A percentile compares a stretch with the other conserved stretches of the same genome.
These are phyloP conservation scores for Opisthocomus hoazin DNA, from an alignment of 2,113 vertebrate genomes.

Conservation along the genomic window DNA sequence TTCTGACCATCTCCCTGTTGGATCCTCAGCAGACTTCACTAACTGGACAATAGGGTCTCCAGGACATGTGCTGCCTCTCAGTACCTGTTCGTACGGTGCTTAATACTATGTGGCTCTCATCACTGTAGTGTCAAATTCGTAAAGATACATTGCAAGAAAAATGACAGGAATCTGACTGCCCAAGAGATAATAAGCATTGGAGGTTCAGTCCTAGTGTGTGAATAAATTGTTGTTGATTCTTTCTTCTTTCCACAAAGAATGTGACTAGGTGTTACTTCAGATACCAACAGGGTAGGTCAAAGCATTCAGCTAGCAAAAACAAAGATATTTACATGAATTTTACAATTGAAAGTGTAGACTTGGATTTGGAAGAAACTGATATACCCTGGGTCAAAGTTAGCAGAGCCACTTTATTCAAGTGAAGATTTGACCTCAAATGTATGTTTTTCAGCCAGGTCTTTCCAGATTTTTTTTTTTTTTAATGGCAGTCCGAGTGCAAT, in stretches of 20 bases:
- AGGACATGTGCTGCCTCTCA: neutral
- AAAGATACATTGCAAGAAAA: neutral
- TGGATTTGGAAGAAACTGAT: neutral
- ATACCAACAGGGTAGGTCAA: neutral
- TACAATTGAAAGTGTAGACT: neutral
- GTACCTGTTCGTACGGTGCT: neutral
- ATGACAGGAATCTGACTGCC: neutral
- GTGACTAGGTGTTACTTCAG: neutral
- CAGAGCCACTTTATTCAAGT: neutral
- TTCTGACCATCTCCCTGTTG: neutral
- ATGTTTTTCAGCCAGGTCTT: neutral
- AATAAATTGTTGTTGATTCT: neutral
- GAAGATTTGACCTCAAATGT: neutral
- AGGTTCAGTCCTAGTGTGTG: neutral
- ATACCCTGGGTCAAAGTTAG: neutral
- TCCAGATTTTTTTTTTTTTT: neutral
- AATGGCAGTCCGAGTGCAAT: neutral
- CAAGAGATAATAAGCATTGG: neutral
- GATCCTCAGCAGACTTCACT: neutral
- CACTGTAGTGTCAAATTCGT: neutral
- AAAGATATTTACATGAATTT: neutral
- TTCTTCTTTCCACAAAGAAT: neutral
- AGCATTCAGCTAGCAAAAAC: neutral
- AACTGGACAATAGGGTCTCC: neutral
- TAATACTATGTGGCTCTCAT: neutral